Evolutionary conservation across 37 sponge, comb jelly and placozoan genomes (phyloP), one percentile per base, ranked within the genome.

Genomic region (Petrosia ficiformis): DNA sequence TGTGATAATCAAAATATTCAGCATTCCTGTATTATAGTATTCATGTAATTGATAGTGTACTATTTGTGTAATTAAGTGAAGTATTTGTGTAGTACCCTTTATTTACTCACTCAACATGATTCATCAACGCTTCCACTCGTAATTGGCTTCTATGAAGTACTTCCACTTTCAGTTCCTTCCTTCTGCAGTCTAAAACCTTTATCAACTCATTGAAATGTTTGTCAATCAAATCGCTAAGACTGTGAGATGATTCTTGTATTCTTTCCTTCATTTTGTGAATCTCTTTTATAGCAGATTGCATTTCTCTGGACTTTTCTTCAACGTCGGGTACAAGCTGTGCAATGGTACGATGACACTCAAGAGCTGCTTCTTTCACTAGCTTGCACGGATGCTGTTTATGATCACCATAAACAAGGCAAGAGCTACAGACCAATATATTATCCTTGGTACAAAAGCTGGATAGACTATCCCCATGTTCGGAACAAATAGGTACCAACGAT

Each of bases 401-500:
- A 3, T 29, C 1, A 0, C 85, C 78, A 22, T 76, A 77, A 5
- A 84, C 33, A 3, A 71, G 67, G 44, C 85, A 84, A 1, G 85
- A 77, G 25, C 78, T 77, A 34, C 85, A 84, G 1, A 84, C 75
- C 2, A 84, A 44, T 0, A 0, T 54, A 10, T 61, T 58, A 43
- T 77, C 78, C 22, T 77, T 71, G 32, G 66, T n/a, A 58, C 85
- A 84, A 34, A 64, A 84, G 31, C 73, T 77, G 14, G 78, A 52
- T 56, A 84, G 71, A 21, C 65, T 64, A 58, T 84, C 85, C 1
- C 71, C 72, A 38, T 84, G 85, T 0, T 76, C 73, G 1, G 60
- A 10, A 75, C 76, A 75, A 19, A 75, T 6, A 39, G 48, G 72
- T 2, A 26, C 26, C 6, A 5, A n/a, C 28, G 63, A n/a, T 48